Percentiles rank a stretch among this genome's conserved stretches.
phyloP scores from a whole-genome alignment of 2,113 vertebrate genomes.

The Ancistrus triradiatus region DNA sequence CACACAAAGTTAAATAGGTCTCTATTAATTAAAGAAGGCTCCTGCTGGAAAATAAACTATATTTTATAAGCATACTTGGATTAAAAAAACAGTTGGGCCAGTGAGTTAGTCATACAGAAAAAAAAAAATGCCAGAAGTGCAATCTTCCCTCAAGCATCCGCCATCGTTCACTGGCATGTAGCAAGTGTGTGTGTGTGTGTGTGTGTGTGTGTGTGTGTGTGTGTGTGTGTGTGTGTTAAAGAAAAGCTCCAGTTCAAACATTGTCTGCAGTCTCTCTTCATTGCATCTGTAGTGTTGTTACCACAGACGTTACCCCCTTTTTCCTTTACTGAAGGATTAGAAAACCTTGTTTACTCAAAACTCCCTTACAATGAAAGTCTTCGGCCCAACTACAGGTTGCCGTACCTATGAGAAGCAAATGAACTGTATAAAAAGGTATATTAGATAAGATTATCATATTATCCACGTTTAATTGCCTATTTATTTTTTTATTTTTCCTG shows the following conservation, averaged over 20 bases:
- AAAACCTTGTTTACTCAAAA: background rate
- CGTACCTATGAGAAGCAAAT: background rate
- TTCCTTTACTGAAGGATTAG: background rate
- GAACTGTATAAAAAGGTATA: background rate
- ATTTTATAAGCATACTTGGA: constrained; percentile 5
- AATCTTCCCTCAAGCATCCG: no score
- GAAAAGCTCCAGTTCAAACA: background rate
- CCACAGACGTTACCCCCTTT: background rate
- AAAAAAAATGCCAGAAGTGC: no score
- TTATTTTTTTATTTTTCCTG: no score
- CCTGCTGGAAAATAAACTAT: no score
- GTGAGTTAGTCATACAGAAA: background rate
- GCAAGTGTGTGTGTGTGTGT: no score
- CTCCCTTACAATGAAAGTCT: background rate
- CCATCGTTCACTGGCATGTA: no score
- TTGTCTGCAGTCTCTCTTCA: no score
- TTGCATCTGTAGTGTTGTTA: background rate
- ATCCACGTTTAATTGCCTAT: no score
- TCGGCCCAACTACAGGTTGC: background rate
- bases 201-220: no score
- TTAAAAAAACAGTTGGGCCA: background rate
- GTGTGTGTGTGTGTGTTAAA: background rate
- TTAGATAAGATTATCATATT: background rate
- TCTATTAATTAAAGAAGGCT: background rate
- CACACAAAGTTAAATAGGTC: background rate